Evolutionary conservation across 1,140 invertebrate genomes (phyloP), one percentile per base, ranked within the genome.

Genomic region (Pogonomyrmex barbatus): DNA sequence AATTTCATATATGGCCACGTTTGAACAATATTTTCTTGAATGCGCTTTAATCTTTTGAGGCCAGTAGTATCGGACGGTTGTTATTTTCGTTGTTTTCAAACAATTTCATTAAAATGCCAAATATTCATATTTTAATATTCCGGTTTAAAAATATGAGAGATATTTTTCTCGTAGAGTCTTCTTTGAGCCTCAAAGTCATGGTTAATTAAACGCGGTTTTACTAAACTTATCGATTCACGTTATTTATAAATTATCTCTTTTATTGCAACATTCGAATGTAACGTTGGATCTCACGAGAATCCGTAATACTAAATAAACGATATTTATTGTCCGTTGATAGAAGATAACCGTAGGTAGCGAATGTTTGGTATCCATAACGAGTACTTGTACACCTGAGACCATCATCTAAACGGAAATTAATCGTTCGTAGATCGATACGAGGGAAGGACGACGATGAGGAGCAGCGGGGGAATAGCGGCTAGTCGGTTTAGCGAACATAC

Each of bases 361-460:
- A 36, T 86, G 85, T 89, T 87, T 83, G 77, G n/a, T 36, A 39
- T 50, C 33, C 56, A 82, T 86, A 87, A 58, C 65, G 60, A 58
- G 58, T 65, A 47, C 52, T 65, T 30, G 71, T 76, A 52, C 89
- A 88, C 87, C 87, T 83, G 86, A 89, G 84, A 88, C 75, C 79
- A 81, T 76, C 75, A 78, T 85, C 81, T 88, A 81, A 91, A 89
- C 89, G 86, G 85, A 91, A 91, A 92, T 92, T 92, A 92, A 92
- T 92, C 88, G 89, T 58, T 60, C 50, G 17, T 36, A 68, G 86
- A 90, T 92, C 89, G 86, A 90, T 88, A 79, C 58, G 33, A 30
- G 33, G 56, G 24, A 2, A 10, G 56, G 24, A 39, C 10, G 9
- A 39, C 10, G 9, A 36, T 12, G 47, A 47, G 68, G 30, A 8